These are phyloP conservation scores for Clytia hemisphaerica DNA, from an alignment of 30 jellyfish, hydroid and myxozoan species.

Conservation along the genomic window DNA sequence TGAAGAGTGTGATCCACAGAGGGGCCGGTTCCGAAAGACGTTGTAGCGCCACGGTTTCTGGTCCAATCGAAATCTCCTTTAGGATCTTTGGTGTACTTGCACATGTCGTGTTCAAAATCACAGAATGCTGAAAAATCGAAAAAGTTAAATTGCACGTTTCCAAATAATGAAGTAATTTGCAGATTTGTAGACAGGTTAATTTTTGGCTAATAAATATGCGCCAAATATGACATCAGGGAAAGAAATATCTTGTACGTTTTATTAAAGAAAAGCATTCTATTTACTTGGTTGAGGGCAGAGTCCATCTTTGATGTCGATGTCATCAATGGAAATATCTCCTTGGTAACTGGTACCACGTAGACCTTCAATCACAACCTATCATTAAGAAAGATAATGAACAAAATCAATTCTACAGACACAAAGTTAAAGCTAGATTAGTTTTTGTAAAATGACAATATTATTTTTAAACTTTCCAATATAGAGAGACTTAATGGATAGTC, in stretches of 20 bases:
- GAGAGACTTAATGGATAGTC: no score
- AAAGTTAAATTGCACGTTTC: no score
- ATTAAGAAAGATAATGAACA: background rate
- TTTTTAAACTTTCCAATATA: no score
- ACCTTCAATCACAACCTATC: constrained; percentile 78
- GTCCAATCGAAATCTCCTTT: constrained; percentile 84
- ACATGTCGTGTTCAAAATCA: constrained; percentile 90
- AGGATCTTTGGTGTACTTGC: constrained; percentile 59
- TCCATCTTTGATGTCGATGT: constrained; percentile 59
- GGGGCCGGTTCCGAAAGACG: constrained; percentile 91
- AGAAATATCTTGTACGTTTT: background rate
- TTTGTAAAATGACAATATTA: no score
- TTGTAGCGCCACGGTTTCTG: constrained; percentile 77
- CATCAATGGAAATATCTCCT: constrained; percentile 92
- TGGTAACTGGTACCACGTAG: constrained; percentile 75
- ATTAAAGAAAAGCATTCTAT: background rate
- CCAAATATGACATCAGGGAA: background rate
- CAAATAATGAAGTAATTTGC: background rate
- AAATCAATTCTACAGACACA: background rate
- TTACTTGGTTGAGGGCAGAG: constrained; percentile 71
- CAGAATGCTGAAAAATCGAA: constrained; percentile 46
- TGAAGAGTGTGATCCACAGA: constrained; percentile 70
- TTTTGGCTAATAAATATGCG: background rate
- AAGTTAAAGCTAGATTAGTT: no score
- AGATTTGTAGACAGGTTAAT: background rate